Evolutionary conservation across 2,888 invertebrate genomes (phyloP).

Genomic region (Magallana nippona): DNA sequence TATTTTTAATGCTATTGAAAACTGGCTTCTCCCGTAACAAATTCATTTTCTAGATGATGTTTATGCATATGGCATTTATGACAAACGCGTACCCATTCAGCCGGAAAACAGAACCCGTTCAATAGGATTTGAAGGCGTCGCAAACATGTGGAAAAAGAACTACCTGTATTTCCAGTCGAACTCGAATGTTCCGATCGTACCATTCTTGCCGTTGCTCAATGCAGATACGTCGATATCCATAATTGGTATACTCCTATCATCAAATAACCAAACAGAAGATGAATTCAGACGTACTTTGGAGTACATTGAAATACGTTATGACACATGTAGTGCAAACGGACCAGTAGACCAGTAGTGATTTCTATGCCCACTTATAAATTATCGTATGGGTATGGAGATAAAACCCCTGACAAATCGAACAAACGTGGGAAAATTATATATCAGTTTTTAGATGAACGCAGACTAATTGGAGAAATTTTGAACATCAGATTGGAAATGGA

Average conservation of each 20-base stretch:
- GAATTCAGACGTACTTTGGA: neutral
- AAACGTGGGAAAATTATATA: neutral
- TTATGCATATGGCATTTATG: too few species aligned
- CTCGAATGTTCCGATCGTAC: neutral
- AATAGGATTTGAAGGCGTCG: too few species aligned
- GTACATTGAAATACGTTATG: neutral
- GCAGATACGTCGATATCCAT: neutral
- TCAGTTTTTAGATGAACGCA: neutral
- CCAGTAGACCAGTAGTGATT: too few species aligned
- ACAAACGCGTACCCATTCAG: too few species aligned
- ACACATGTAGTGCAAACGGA: neutral
- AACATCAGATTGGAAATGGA: neutral
- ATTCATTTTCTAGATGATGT: too few species aligned
- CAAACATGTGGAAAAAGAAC: neutral
- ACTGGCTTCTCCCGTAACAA: too few species aligned
- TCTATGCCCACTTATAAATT: neutral
- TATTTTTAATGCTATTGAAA: too few species aligned
- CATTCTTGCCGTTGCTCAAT: neutral
- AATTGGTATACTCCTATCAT: neutral
- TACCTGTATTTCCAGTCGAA: slow-evolving; percentile 11
- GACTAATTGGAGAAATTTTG: neutral
- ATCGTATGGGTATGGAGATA: neutral
- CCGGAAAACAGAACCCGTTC: too few species aligned
- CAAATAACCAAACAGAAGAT: neutral
- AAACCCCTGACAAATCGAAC: neutral